These are phyloP conservation scores for Rutilus rutilus DNA, from an alignment of 2,113 vertebrate species.

Conservation along the genomic window DNA sequence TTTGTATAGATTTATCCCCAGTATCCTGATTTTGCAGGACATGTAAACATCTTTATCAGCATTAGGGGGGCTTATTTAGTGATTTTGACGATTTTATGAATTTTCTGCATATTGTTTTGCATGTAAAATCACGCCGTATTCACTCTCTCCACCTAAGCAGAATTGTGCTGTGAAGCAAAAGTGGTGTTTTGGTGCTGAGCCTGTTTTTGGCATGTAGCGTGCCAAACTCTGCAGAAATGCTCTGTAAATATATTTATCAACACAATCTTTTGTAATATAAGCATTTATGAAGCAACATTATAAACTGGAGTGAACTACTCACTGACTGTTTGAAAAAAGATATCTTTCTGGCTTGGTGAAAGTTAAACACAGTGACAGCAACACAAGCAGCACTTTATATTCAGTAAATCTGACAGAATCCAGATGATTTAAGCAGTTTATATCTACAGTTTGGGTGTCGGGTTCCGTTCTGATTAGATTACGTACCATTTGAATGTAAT, in stretches of 20 bases:
- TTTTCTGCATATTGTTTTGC: not conserved
- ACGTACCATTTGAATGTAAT: not conserved
- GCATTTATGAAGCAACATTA: not conserved
- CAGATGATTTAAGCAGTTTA: conserved; percentile 1
- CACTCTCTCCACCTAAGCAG: not conserved
- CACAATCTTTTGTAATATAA: not conserved
- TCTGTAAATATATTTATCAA: not conserved
- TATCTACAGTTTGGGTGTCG: not conserved
- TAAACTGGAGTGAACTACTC: not conserved
- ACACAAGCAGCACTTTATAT: conserved; percentile 11
- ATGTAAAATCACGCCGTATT: not conserved
- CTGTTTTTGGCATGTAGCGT: not conserved
- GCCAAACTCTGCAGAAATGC: not conserved
- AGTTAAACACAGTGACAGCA: conserved; percentile 5
- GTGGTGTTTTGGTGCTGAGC: not conserved
- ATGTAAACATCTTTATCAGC: not conserved
- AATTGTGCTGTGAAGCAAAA: not conserved
- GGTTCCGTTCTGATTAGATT: not conserved
- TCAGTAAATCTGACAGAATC: not conserved
- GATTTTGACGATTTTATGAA: not conserved
- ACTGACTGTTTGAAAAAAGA: conserved; percentile 13
- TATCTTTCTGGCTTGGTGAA: not conserved
- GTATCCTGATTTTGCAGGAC: not conserved
- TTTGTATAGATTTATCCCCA: not conserved
- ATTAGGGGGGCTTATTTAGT: not conserved